Evolutionary conservation across 2,888 invertebrate genomes (phyloP).

Genomic region (Azorinus chamasolen): DNA sequence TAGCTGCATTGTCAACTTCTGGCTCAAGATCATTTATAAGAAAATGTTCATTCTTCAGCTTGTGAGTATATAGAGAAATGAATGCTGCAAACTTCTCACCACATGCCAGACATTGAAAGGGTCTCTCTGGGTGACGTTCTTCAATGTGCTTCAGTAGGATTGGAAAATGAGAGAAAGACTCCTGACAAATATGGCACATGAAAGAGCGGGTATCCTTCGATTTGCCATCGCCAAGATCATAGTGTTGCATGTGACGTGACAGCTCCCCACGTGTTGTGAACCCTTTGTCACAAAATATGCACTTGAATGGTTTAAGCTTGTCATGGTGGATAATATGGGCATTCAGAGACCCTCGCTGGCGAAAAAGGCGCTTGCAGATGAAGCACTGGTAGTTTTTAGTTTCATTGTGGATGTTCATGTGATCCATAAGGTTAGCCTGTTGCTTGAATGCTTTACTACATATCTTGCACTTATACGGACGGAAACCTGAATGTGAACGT

Average conservation of each 20-base stretch:
- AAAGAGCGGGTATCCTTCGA: conserved; percentile 16
- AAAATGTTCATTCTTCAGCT: conserved; percentile 52
- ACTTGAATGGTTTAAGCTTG: conserved; percentile 60
- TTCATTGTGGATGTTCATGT: conserved; percentile 44
- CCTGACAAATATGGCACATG: conserved; percentile 55
- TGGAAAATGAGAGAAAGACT: conserved; percentile 52
- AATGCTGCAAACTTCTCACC: conserved; percentile 42
- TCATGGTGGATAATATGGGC: conserved; percentile 55
- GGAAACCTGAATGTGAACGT: conserved; percentile 55
- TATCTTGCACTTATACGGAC: conserved; percentile 54
- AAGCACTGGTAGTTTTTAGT: conserved; percentile 43
- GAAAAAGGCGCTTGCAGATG: conserved; percentile 45
- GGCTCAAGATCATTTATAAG: conserved; percentile 26
- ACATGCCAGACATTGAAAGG: conserved; percentile 52
- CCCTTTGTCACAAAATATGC: conserved; percentile 52
- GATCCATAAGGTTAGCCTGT: conserved; percentile 59
- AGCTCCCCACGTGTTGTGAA: conserved; percentile 55
- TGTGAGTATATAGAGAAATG: conserved; percentile 55
- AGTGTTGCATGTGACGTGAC: conserved; percentile 57
- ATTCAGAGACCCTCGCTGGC: conserved; percentile 57
- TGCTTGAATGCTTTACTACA: conserved; percentile 61
- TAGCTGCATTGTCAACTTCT: neutral
- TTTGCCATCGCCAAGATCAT: conserved; percentile 13
- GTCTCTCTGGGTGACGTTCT: conserved; percentile 50
- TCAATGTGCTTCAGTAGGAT: conserved; percentile 54